phyloP scores from a whole-genome alignment of 2,113 vertebrate species.

The Alces alces region DNA sequence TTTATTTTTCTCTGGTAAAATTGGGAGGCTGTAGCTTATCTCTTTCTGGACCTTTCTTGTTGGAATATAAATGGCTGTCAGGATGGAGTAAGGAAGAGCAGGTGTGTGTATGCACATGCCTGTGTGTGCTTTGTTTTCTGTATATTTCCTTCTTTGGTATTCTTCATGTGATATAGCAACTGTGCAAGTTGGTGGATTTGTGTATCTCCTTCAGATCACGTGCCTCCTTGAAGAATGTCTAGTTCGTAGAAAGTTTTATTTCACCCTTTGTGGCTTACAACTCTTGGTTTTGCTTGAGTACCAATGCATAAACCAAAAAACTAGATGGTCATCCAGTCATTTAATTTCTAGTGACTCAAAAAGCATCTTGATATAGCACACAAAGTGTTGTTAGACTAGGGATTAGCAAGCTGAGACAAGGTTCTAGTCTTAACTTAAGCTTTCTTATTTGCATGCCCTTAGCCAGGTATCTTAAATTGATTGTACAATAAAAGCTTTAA shows the following conservation, averaged over 20 bases:
- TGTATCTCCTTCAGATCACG: neutral
- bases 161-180: neutral
- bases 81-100: neutral
- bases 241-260: neutral
- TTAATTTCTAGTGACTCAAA: constrained; percentile 17
- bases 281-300: neutral
- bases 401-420: neutral
- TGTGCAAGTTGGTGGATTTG: neutral
- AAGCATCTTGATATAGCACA: neutral
- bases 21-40: neutral
- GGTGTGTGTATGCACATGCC: neutral
- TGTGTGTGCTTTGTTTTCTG: neutral
- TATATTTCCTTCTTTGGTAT: neutral
- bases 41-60: neutral
- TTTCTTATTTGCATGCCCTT: neutral
- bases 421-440: neutral
- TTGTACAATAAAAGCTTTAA: neutral
- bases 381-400: neutral
- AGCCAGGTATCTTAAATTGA: neutral
- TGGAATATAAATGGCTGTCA: neutral
- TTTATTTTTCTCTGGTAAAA: neutral
- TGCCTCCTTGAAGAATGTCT: neutral
- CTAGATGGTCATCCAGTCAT: neutral
- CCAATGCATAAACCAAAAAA: constrained; percentile 9
- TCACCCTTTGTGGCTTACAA: neutral